Conservation (phyloP, 2,888 invertebrate genomes). For the Amphimallon solstitiale region DNA sequence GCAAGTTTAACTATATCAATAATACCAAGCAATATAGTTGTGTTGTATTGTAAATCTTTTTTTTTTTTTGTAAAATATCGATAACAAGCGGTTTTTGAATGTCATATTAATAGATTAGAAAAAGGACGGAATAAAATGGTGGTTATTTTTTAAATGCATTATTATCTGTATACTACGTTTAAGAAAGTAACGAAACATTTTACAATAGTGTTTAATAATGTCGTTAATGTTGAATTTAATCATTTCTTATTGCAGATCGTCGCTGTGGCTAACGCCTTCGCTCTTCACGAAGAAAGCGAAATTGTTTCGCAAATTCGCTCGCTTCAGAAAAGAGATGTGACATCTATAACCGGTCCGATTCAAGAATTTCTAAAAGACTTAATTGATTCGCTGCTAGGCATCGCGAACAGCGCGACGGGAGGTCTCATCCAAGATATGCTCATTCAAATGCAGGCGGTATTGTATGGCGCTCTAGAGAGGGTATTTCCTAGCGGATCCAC, state of each 20-base stretch:
- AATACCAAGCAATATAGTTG: too few species aligned
- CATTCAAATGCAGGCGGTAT: neutral
- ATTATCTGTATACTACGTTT: too few species aligned
- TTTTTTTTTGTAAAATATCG: too few species aligned
- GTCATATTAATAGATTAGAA: too few species aligned
- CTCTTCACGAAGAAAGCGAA: neutral
- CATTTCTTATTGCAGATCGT: neutral
- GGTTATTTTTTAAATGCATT: too few species aligned
- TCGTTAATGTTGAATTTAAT: neutral
- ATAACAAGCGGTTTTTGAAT: too few species aligned
- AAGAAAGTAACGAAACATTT: too few species aligned
- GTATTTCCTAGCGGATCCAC: neutral
- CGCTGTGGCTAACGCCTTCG: neutral
- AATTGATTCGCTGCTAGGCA: neutral
- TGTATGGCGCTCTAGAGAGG: neutral
- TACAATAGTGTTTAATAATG: neutral
- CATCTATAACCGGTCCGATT: conserved; percentile 1
- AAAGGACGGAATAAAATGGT: too few species aligned
- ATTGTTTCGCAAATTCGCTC: neutral
- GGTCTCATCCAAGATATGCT: neutral
- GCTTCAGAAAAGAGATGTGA: neutral
- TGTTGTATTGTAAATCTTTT: too few species aligned
- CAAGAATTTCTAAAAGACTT: conserved; percentile 3
- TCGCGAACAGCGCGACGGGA: neutral
- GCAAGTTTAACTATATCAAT: too few species aligned